Evolutionary conservation across 2,888 invertebrate genomes (phyloP).

Genomic region (Agrotis exclamationis): DNA sequence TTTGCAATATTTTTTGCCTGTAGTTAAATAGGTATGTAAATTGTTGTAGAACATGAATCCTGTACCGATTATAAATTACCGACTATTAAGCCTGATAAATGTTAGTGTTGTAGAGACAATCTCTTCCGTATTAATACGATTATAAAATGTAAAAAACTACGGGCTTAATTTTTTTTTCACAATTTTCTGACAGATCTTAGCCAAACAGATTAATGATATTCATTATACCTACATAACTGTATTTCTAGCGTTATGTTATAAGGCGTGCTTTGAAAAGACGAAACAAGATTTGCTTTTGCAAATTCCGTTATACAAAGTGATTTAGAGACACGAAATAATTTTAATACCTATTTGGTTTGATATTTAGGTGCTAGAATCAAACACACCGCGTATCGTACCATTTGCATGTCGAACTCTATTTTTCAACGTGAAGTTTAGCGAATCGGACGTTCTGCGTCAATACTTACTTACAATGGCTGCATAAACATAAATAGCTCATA

Average conservation of each 20-base stretch:
- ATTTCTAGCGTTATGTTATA: too few relatives aligned
- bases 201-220: background rate
- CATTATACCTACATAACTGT: background rate
- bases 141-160: background rate
- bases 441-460: constrained; percentile 2
- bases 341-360: too few relatives aligned
- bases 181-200: background rate
- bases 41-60: background rate
- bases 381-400: background rate
- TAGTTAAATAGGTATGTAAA: background rate
- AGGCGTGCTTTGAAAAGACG: background rate
- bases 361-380: background rate
- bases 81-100: constrained; percentile 3
- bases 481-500: constrained; percentile 11
- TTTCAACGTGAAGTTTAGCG: background rate
- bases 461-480: background rate
- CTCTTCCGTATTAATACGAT: constrained; percentile 1
- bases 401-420: background rate
- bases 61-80: background rate
- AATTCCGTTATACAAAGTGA: background rate
- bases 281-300: background rate
- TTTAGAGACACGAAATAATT: background rate
- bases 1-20: background rate
- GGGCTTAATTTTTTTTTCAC: background rate
- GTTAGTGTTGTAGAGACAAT: constrained; percentile 7